Conservation (phyloP, 2,888 invertebrate species). For the Quadroppia sp. region DNA sequence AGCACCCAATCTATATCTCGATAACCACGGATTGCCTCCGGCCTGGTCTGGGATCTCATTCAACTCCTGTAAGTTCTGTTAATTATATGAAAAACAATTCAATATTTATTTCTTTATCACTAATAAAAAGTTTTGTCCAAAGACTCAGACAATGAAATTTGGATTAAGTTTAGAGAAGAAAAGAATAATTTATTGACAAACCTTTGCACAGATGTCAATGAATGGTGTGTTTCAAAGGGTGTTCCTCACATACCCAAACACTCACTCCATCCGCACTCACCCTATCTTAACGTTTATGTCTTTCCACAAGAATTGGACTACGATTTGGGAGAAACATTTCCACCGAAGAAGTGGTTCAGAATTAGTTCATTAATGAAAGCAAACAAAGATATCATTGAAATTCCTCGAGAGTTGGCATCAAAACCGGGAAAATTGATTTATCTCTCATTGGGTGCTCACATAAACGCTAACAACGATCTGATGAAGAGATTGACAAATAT, state of each 20-base stretch:
- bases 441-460: not conserved
- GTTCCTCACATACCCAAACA: not conserved
- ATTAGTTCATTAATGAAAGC: not conserved
- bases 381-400: not conserved
- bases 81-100: no score
- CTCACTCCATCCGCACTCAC: conserved; percentile 9
- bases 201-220: not conserved
- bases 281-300: not conserved
- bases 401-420: not conserved
- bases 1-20: conserved; percentile 1
- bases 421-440: conserved; percentile 20
- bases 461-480: not conserved
- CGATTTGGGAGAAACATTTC: not conserved
- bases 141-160: not conserved
- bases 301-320: conserved; percentile 31
- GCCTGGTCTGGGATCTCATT: not conserved
- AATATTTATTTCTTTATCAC: not conserved
- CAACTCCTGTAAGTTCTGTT: no score
- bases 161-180: not conserved
- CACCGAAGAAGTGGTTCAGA: not conserved
- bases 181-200: not conserved
- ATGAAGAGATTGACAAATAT: conserved; percentile 34
- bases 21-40: not conserved
- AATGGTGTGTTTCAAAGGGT: not conserved
- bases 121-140: not conserved